Conservation (phyloP, 2,113 vertebrate species). For the Acrocephalus arundinaceus region DNA sequence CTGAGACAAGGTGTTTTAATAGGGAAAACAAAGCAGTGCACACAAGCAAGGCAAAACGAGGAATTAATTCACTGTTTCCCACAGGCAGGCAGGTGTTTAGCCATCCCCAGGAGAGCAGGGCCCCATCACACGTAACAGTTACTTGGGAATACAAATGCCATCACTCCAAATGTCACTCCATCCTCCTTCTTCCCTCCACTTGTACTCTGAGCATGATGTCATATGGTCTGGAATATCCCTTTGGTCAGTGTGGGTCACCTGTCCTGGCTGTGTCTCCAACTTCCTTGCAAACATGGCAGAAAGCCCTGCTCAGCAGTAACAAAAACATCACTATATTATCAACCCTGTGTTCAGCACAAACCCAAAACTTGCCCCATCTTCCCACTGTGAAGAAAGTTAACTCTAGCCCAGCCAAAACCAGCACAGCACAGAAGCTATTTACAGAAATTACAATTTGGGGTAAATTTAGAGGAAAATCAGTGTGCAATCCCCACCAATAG, state of each 20-base stretch:
- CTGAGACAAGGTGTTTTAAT: not conserved
- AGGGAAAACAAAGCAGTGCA: not conserved
- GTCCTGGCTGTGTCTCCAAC: not conserved
- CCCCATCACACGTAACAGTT: rapidly evolving
- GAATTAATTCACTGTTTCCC: not conserved
- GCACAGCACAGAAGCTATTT: not conserved
- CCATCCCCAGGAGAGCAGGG: not conserved
- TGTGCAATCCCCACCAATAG: not conserved
- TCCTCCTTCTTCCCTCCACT: not conserved
- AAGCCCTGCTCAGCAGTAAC: not conserved
- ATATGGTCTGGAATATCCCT: not conserved
- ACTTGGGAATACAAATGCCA: not conserved
- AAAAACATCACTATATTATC: not conserved
- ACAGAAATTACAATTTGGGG: not conserved
- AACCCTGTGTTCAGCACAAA: not conserved
- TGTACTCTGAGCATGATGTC: not conserved
- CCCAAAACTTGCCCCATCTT: not conserved
- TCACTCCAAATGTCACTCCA: no score
- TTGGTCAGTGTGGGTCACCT: not conserved
- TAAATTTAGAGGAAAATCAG: not conserved
- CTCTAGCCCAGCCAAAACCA: not conserved
- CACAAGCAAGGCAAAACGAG: not conserved
- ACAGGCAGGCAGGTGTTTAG: not conserved
- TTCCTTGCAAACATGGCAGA: not conserved
- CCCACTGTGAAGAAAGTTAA: not conserved